Evolutionary conservation across 2,888 invertebrate genomes (phyloP), one percentile per base, ranked within the genome.

Genomic region (Eugnorisma glareosa): DNA sequence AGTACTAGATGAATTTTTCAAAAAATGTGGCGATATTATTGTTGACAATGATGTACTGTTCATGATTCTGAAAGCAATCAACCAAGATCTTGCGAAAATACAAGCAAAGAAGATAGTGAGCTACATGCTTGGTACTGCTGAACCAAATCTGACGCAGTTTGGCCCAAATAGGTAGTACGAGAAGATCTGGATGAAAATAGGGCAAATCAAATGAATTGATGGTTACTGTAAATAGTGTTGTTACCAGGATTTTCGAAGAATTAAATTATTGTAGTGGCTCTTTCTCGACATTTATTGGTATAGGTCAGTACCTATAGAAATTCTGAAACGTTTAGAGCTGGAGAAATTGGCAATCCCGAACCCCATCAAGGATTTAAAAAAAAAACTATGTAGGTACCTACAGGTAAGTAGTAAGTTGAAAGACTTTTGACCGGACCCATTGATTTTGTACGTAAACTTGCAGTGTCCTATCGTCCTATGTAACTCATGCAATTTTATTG

Each of bases 81-180:
- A 77, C 18, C 18, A 77, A 70, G 28, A 69, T n/a, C 77, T 77
- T 54, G 35, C 48, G 5, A 77, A 77, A 63, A 70, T 77, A 15
- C 63, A 77, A 31, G 51, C 43, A 15, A 43, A 63, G 24, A 77
- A 77, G 24, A 77, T 77, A 76, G 31, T n/a, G 15, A 69, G 54
- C 1, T 77, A 77, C 24, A 61, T 77, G 35, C 18, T 69, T 31
- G 61, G 77, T 24, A 15, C 24, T 24, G 35, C 69, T 35, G 6
- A 51, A 7, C 61, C 77, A 24, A 69, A 51, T 69, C 37, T 69
- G 35, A 43, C 6, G 11, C 61, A n/a, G 43, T 77, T 76, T 59
- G n/a, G 8, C 21, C 37, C 67, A 21, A 15, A 40, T 18, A 51
- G n/a, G n/a, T n/a, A n/a, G 10, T 18, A 77, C 3, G 18, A 51